Evolutionary conservation across 2,797 vertebrate genomes (phyloP), one percentile per base, ranked within the genome.

Genomic region (Amblyopsis hoosieri): DNA sequence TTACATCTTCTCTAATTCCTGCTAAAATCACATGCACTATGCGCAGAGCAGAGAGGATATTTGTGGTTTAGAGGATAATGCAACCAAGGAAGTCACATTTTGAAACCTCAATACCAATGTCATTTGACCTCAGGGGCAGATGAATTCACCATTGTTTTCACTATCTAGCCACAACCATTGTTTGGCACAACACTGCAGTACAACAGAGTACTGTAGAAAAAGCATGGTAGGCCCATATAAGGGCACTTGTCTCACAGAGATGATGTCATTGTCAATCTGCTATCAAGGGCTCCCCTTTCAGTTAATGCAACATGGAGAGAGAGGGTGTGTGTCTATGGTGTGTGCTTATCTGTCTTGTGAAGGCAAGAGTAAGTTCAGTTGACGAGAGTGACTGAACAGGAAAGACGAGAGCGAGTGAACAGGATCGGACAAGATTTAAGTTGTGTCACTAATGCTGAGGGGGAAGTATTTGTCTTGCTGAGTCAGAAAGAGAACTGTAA

Each of bases 201-300:
- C 69, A 59, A 59, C 56, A 14, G 57, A 11, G 49, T 33, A 62
- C 3, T 54, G 53, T 61, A 57, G 64, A 23, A 12, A 56, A 66
- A 64, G 66, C 66, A 53, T 60, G 59, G 72, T 54, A 64, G 42
- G 69, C 72, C 91, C 90, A 85, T 91, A 89, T 91, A 91, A 79
- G 89, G 90, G 61, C 81, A 80, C 75, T 31, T 80, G 89, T 88
- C 90, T 88, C 87, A 82, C 53, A 84, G 51, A 74, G 79, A 91
- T 94, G 92, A 94, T 91, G 92, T 94, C 88, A 93, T 62, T 73
- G 17, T 49, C 48, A 45, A 42, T 45, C 54, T n/a, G 51, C 59
- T 54, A 65, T 19, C 69, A 69, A 53, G 77, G 79, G 60, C 73
- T 87, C 79, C 80, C 75, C 65, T 86, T 66, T 82, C 60, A 75